phyloP scores from a whole-genome alignment of 2,113 vertebrate species.

The Desmodus rotundus region DNA sequence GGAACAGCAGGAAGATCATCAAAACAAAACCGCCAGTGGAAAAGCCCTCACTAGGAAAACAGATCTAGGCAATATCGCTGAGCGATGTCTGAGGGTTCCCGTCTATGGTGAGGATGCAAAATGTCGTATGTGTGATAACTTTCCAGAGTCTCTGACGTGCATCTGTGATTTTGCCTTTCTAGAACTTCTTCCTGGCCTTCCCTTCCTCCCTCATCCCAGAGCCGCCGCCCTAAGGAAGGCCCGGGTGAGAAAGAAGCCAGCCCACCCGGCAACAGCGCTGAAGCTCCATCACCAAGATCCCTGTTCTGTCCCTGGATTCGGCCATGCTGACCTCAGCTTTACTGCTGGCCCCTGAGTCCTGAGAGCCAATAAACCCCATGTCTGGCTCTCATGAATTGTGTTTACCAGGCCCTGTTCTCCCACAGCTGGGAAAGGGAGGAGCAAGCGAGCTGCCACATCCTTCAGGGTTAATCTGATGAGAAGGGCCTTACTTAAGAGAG shows the following conservation, averaged over 20 bases:
- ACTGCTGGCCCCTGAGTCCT: not conserved
- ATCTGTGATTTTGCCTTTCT: not conserved
- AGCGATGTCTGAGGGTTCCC: too few relatives aligned
- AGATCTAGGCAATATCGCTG: not conserved
- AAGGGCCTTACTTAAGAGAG: not conserved
- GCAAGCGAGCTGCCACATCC: not conserved
- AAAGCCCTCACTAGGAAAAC: not conserved
- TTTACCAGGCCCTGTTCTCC: not conserved
- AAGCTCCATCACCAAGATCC: accelerated
- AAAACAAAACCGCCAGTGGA: not conserved
- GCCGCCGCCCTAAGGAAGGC: accelerated
- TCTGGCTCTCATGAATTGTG: not conserved
- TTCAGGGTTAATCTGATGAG: not conserved
- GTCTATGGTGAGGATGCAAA: not conserved
- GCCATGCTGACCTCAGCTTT: accelerated
- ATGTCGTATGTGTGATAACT: too few relatives aligned
- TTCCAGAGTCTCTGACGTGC: not conserved
- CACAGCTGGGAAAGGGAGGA: too few relatives aligned
- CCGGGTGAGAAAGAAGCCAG: too few relatives aligned
- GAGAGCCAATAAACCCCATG: not conserved
- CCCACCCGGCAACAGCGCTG: accelerated
- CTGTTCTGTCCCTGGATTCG: accelerated
- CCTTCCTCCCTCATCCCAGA: not conserved
- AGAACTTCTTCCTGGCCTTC: not conserved
- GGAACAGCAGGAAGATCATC: not conserved